These are phyloP conservation scores for Idaea straminata DNA, from an alignment of 2,888 invertebrate genomes.

Conservation along the genomic window DNA sequence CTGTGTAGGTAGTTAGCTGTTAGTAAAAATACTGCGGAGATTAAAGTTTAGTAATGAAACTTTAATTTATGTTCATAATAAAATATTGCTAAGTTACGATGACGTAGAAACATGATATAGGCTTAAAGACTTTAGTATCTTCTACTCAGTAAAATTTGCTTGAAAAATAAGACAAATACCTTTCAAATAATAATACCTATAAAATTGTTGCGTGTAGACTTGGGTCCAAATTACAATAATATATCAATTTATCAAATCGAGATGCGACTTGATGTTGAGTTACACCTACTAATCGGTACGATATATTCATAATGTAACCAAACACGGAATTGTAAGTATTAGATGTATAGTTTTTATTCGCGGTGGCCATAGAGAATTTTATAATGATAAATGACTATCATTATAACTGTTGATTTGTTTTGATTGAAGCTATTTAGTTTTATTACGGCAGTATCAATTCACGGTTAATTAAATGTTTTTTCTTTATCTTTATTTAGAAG, in stretches of 20 bases:
- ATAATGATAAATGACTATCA: slow-evolving; percentile 51
- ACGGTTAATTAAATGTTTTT: slow-evolving; percentile 40
- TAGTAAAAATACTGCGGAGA: not conserved
- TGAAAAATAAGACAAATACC: no score
- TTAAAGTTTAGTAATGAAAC: not conserved
- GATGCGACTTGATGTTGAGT: slow-evolving; percentile 41
- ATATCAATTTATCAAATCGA: slow-evolving; percentile 57
- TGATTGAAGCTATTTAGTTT: slow-evolving; percentile 51
- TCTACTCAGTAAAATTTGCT: slow-evolving; percentile 3
- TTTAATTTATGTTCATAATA: not conserved
- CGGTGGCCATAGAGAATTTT: slow-evolving; percentile 48
- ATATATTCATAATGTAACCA: slow-evolving; percentile 43
- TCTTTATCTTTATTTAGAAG: slow-evolving; percentile 23
- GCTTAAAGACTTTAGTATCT: not conserved
- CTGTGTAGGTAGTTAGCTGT: not conserved
- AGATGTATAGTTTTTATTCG: slow-evolving; percentile 39
- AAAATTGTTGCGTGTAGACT: not conserved
- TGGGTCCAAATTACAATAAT: slow-evolving; percentile 55
- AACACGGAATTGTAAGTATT: slow-evolving; percentile 44
- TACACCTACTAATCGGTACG: slow-evolving; percentile 39
- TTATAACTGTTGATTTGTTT: slow-evolving; percentile 56
- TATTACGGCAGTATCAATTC: slow-evolving; percentile 39
- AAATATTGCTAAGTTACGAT: slow-evolving; percentile 1
- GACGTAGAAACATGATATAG: not conserved
- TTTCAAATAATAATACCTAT: not conserved